phyloP scores from a whole-genome alignment of 2,888 invertebrate genomes.

The Drosophila atroscutellata region DNA sequence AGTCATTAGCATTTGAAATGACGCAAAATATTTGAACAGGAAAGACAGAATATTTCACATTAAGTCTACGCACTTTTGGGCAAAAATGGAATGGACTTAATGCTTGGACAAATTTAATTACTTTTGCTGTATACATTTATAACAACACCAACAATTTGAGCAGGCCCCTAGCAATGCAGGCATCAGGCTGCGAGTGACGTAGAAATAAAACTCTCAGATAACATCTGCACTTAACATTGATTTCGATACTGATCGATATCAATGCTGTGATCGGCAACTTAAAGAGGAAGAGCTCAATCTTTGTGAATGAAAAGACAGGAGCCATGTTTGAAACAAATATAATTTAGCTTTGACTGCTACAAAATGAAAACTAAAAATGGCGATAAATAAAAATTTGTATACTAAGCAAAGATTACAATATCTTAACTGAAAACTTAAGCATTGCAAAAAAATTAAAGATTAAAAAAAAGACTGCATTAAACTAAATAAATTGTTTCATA shows the following conservation, averaged over 20 bases:
- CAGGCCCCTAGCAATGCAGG: neutral
- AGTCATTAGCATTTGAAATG: slow-evolving; percentile 69
- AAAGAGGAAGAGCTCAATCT: neutral
- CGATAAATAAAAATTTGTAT: neutral
- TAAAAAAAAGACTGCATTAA: neutral
- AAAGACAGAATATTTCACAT: slow-evolving; percentile 18
- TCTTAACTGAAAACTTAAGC: no score
- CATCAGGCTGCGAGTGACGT: neutral
- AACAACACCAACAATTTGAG: neutral
- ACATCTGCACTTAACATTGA: neutral
- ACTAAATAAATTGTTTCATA: neutral
- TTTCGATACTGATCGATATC: neutral
- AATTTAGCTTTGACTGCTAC: neutral
- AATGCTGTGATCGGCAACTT: neutral
- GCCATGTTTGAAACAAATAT: neutral
- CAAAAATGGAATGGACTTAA: neutral
- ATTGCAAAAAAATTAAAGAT: neutral
- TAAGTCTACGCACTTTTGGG: slow-evolving; percentile 3
- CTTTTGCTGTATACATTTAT: neutral
- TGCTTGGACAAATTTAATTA: neutral
- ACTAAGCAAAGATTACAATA: neutral
- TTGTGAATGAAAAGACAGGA: neutral
- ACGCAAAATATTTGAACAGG: slow-evolving; percentile 61
- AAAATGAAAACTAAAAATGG: neutral
- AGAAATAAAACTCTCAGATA: neutral